Conservation (phyloP, 2,113 vertebrate genomes). For the Limanda limanda region DNA sequence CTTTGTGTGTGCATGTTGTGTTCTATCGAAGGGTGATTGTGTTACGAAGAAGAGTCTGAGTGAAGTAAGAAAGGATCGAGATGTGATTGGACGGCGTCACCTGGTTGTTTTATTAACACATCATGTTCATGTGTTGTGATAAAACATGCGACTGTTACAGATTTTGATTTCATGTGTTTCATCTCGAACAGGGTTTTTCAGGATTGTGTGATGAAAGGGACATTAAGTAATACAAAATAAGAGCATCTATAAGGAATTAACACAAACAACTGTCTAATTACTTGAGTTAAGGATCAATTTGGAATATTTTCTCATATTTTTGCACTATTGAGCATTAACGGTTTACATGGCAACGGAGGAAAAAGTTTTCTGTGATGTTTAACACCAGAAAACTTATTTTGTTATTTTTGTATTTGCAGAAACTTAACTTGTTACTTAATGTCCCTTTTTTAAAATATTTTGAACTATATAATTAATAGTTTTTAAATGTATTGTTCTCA, state of each 20-base stretch:
- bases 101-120: too few species aligned
- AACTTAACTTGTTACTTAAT: neutral
- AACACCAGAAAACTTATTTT: neutral
- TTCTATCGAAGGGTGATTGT: neutral
- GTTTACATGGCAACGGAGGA: too few species aligned
- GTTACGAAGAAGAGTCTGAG: too few species aligned
- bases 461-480: neutral
- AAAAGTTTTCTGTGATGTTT: too few species aligned
- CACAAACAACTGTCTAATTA: too few species aligned
- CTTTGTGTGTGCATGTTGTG: neutral
- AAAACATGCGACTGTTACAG: slow-evolving; percentile 8
- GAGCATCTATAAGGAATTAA: too few species aligned
- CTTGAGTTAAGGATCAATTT: too few species aligned
- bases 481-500: neutral
- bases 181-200: neutral
- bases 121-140: too few species aligned
- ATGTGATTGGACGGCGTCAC: neutral
- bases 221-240: neutral
- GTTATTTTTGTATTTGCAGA: neutral
- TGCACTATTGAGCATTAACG: too few species aligned
- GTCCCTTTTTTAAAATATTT: neutral
- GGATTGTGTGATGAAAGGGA: neutral
- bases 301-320: too few species aligned
- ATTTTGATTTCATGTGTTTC: too few species aligned
- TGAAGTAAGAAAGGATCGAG: neutral